A percentile compares a stretch with the other conserved stretches of the same genome.
These are phyloP conservation scores for Anarrhichthys ocellatus DNA, from an alignment of 2,113 vertebrate species.

Conservation along the genomic window DNA sequence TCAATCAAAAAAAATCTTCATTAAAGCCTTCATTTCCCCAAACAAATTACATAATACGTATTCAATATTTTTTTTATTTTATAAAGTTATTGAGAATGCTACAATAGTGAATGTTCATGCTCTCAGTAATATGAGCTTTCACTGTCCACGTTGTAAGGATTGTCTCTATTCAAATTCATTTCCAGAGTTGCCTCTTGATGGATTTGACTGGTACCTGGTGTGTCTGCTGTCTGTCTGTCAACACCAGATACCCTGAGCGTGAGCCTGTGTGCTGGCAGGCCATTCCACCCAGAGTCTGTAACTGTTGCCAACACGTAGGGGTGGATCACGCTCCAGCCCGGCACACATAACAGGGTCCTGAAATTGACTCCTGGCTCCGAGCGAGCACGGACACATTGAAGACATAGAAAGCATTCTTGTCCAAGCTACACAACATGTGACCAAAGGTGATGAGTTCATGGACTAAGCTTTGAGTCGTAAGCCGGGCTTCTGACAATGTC, in stretches of 20 bases:
- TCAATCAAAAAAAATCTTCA: not conserved
- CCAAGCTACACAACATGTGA: constrained; percentile 59
- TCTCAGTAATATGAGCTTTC: constrained; percentile 26
- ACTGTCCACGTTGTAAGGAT: constrained; percentile 34
- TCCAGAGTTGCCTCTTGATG: constrained; percentile 68
- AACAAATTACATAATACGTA: not conserved
- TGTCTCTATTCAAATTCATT: constrained; percentile 55
- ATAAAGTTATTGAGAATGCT: constrained; percentile 5
- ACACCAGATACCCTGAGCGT: constrained; percentile 68
- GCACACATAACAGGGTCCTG: constrained; percentile 44
- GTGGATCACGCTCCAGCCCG: constrained; percentile 58
- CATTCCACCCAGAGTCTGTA: constrained; percentile 45
- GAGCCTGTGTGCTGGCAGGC: constrained; percentile 59
- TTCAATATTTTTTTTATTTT: not conserved
- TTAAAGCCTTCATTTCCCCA: not conserved
- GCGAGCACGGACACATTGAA: constrained; percentile 58
- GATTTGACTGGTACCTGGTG: constrained; percentile 75
- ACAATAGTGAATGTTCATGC: not conserved
- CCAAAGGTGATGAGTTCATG: constrained; percentile 65
- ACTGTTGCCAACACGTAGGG: constrained; percentile 65
- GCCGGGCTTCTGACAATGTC: constrained; percentile 53
- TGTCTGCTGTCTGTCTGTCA: constrained; percentile 78
- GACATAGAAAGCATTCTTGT: constrained; percentile 62
- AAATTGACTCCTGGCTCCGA: constrained; percentile 63
- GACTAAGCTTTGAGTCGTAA: constrained; percentile 51